A percentile compares a stretch with the other conserved stretches of the same genome.
Conservation (phyloP, 1,140 invertebrate species). For the Sitophilus oryzae region DNA sequence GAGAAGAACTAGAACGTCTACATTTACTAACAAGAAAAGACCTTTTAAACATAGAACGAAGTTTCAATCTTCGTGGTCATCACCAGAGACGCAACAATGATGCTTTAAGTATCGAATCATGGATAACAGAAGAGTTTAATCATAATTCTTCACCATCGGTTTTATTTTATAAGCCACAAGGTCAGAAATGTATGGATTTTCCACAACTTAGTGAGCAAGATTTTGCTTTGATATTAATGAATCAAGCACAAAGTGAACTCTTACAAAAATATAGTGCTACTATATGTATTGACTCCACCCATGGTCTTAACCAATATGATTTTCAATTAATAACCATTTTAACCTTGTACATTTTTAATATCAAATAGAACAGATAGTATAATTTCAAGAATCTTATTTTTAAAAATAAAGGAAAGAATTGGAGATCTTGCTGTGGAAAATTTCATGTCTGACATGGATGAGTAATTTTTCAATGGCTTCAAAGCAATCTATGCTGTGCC, state of each 20-base stretch:
- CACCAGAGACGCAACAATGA: background rate
- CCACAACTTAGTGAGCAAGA: conserved; percentile 8
- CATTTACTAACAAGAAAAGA: background rate
- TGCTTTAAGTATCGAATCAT: no score
- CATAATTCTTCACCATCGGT: background rate
- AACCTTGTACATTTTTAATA: conserved; percentile 19
- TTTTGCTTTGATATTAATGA: conserved; percentile 20
- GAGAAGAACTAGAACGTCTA: conserved; percentile 9
- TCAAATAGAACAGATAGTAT: conserved; percentile 17
- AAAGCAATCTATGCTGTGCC: conserved; percentile 9
- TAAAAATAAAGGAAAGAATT: conserved; percentile 4
- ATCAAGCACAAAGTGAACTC: background rate
- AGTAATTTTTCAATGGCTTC: conserved; percentile 19
- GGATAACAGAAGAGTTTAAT: conserved; percentile 7
- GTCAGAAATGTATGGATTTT: conserved; percentile 2
- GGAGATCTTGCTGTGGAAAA: conserved; percentile 6
- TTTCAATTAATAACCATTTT: conserved; percentile 22
- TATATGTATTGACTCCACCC: no score
- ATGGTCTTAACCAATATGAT: conserved; percentile 6
- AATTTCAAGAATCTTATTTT: conserved; percentile 14
- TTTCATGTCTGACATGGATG: conserved; percentile 23
- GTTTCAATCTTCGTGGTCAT: conserved; percentile 15
- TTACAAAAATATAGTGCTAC: conserved; percentile 3
- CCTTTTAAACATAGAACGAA: no score
- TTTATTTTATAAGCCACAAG: conserved; percentile 21